These are phyloP conservation scores for Scrobipalpa atriplicella DNA, from an alignment of 2,888 invertebrate species.

Conservation along the genomic window DNA sequence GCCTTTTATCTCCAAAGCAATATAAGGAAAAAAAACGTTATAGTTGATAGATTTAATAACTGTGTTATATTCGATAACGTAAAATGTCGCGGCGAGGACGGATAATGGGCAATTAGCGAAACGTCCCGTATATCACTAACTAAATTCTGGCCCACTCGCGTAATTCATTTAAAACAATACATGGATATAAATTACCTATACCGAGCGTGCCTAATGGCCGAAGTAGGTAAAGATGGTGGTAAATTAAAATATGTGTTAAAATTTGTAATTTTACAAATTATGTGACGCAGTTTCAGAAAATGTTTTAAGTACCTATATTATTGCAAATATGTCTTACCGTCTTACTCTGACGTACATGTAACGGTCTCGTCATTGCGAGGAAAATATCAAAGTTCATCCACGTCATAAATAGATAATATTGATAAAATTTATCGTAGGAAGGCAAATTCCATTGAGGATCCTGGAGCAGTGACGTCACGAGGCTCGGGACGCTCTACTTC, in stretches of 20 bases:
- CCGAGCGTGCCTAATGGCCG: background rate
- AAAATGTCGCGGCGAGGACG: background rate
- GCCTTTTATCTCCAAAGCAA: background rate
- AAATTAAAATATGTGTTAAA: no score
- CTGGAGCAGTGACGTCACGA: conserved; percentile 16
- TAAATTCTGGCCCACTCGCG: background rate
- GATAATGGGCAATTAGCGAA: background rate
- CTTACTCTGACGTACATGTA: background rate
- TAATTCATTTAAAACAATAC: background rate
- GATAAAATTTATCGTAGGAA: background rate
- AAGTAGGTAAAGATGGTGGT: no score
- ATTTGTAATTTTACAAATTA: background rate
- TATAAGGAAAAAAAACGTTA: background rate
- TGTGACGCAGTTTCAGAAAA: no score
- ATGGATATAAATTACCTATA: background rate
- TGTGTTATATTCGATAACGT: background rate
- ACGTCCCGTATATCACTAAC: background rate
- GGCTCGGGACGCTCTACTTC: conserved; percentile 2
- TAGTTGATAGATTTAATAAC: conserved; percentile 1
- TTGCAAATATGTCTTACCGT: background rate
- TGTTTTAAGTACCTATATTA: no score
- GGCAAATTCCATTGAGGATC: conserved; percentile 9
- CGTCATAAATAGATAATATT: background rate
- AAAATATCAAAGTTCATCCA: conserved; percentile 7
- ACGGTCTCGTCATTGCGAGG: background rate